Percentiles rank a stretch among this genome's conserved stretches.
These are phyloP conservation scores for Drosophila limbata DNA, from an alignment of 2,888 invertebrate species.

Conservation along the genomic window DNA sequence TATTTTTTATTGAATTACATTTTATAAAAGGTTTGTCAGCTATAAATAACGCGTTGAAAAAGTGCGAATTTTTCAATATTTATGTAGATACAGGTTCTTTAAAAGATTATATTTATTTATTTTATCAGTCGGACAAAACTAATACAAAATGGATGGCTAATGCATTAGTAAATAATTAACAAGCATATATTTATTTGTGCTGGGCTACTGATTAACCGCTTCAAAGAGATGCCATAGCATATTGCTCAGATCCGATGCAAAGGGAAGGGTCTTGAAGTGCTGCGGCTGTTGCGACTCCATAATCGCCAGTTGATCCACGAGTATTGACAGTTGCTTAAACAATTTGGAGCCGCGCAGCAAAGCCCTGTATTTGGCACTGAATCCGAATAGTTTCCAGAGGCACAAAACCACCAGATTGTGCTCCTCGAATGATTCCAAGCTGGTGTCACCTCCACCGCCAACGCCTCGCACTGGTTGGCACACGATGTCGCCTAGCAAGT, in stretches of 20 bases:
- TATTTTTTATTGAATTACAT: not conserved
- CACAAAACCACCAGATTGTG: constrained; percentile 75
- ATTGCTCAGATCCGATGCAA: constrained; percentile 35
- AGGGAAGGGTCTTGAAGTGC: constrained; percentile 34
- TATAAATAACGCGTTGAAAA: no score
- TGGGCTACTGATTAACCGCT: constrained; percentile 23
- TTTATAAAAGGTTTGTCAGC: no score
- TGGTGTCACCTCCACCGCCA: not conserved
- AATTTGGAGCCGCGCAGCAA: constrained; percentile 81
- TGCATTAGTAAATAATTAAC: not conserved
- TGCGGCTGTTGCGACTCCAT: constrained; percentile 41
- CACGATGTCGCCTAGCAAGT: constrained; percentile 69
- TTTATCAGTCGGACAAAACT: not conserved
- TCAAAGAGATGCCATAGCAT: constrained; percentile 28
- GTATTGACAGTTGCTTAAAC: constrained; percentile 62
- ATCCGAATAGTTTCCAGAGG: constrained; percentile 83
- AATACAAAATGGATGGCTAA: not conserved
- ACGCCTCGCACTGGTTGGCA: constrained; percentile 36
- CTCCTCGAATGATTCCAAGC: constrained; percentile 70
- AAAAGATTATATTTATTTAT: not conserved
- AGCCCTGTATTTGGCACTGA: constrained; percentile 80
- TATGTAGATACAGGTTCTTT: no score
- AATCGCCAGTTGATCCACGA: constrained; percentile 61
- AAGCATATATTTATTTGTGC: not conserved
- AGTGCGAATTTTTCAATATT: no score